Conservation (phyloP, 2,888 invertebrate genomes). For the Diachrysia chrysitis region DNA sequence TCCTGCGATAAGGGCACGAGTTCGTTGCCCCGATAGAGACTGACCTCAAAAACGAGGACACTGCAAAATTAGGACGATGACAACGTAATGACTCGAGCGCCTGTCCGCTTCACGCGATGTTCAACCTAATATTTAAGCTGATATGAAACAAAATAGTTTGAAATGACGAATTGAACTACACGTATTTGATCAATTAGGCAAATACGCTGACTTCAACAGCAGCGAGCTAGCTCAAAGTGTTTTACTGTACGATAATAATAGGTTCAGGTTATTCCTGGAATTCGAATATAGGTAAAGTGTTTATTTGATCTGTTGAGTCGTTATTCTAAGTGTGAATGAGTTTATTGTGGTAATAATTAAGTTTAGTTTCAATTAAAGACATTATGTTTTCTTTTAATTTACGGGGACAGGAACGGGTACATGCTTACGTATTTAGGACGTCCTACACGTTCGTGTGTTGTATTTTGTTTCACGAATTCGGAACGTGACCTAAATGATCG, state of each 20-base stretch:
- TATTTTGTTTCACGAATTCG: conserved; percentile 42
- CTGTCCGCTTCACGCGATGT: conserved; percentile 70
- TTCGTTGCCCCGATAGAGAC: conserved; percentile 89
- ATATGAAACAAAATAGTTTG: conserved; percentile 67
- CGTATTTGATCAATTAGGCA: conserved; percentile 89
- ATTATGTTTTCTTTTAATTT: neutral
- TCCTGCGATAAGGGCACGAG: conserved; percentile 88
- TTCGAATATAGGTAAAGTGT: conserved; percentile 47
- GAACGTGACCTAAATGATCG: conserved; percentile 49
- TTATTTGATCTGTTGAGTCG: conserved; percentile 19
- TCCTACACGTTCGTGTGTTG: conserved; percentile 24
- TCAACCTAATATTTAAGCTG: conserved; percentile 65
- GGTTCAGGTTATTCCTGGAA: conserved; percentile 71
- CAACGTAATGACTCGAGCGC: conserved; percentile 87
- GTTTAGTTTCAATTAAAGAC: neutral
- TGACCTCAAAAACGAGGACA: conserved; percentile 93
- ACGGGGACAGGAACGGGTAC: conserved; percentile 21
- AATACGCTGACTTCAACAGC: conserved; percentile 87
- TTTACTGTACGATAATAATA: conserved; percentile 81
- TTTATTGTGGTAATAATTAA: conserved; percentile 29
- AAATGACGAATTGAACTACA: conserved; percentile 76
- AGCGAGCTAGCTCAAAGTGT: conserved; percentile 83
- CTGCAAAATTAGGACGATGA: conserved; percentile 90
- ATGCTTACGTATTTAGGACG: conserved; percentile 26
- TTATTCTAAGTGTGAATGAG: conserved; percentile 23